Percentiles rank a stretch among this genome's conserved stretches.
phyloP scores from a whole-genome alignment of 2,797 vertebrate species.

The Typhlichthys eigenmanni region DNA sequence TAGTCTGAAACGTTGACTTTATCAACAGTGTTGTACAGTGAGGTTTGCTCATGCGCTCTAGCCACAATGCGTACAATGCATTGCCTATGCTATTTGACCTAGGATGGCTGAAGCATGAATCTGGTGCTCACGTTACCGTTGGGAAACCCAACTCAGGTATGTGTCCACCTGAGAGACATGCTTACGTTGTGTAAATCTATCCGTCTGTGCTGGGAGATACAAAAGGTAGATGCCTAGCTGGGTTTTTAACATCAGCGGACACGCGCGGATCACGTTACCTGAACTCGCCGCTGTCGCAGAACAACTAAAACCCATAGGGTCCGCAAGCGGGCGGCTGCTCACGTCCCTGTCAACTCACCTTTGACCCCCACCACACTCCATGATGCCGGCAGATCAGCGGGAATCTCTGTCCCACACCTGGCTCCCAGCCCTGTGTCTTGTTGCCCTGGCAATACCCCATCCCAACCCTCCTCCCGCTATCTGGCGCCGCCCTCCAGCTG shows the following conservation, averaged over 20 bases:
- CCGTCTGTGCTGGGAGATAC: constrained; percentile 22
- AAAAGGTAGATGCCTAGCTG: constrained; percentile 8
- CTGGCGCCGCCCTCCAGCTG: too few species aligned
- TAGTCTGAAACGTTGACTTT: too few species aligned
- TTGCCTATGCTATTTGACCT: constrained; percentile 22
- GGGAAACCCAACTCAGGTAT: constrained; percentile 41
- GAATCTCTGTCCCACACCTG: constrained; percentile 9
- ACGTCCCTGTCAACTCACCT: constrained; percentile 34
- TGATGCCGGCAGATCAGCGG: neutral
- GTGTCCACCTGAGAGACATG: constrained; percentile 52
- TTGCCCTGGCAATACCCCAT: constrained; percentile 41
- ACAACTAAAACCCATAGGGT: constrained; percentile 43
- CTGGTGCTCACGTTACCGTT: constrained; percentile 36
- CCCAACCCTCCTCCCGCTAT: constrained; percentile 44
- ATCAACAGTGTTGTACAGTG: neutral
- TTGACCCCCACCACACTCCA: constrained; percentile 2
- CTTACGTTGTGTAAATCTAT: constrained; percentile 46
- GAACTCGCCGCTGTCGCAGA: constrained; percentile 22
- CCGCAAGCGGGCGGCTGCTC: constrained; percentile 35
- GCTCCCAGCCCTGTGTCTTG: constrained; percentile 4
- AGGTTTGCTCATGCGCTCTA: neutral
- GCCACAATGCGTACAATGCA: constrained; percentile 3
- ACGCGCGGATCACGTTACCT: constrained; percentile 37
- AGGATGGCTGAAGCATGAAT: constrained; percentile 32
- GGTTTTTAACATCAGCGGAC: neutral